Evolutionary conservation across 2,113 vertebrate species (phyloP).

Genomic region (Ifrita kowaldi): DNA sequence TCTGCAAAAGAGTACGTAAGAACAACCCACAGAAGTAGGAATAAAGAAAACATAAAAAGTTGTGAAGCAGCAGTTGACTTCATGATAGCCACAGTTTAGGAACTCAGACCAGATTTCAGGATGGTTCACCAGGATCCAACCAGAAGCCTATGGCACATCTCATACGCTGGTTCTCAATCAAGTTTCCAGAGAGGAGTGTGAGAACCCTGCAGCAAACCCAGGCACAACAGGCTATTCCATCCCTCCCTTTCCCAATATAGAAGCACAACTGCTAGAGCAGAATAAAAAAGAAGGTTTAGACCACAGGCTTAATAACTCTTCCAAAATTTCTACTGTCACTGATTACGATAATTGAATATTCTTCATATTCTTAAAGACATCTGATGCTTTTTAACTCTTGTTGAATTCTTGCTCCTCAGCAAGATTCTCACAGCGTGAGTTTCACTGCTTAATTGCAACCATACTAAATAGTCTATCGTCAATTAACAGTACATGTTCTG

Average conservation of each 20-base stretch:
- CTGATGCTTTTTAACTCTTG: slow-evolving; percentile 45
- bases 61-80: background rate
- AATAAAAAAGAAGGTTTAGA: background rate
- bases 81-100: background rate
- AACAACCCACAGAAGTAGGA: background rate
- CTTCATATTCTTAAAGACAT: slow-evolving; percentile 35
- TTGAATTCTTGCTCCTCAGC: slow-evolving; percentile 28
- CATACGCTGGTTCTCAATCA: background rate
- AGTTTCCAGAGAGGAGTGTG: background rate
- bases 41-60: background rate
- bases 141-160: background rate
- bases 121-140: background rate
- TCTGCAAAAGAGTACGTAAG: background rate
- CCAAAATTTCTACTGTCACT: background rate
- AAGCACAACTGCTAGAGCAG: background rate
- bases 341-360: slow-evolving; percentile 29
- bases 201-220: background rate
- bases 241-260: background rate
- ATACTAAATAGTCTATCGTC: background rate
- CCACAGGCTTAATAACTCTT: background rate
- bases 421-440: slow-evolving; percentile 27
- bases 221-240: background rate
- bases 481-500: background rate
- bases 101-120: background rate
- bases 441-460: slow-evolving; percentile 55